phyloP scores from a whole-genome alignment of 2,797 vertebrate genomes.

The Galaxias olidus region DNA sequence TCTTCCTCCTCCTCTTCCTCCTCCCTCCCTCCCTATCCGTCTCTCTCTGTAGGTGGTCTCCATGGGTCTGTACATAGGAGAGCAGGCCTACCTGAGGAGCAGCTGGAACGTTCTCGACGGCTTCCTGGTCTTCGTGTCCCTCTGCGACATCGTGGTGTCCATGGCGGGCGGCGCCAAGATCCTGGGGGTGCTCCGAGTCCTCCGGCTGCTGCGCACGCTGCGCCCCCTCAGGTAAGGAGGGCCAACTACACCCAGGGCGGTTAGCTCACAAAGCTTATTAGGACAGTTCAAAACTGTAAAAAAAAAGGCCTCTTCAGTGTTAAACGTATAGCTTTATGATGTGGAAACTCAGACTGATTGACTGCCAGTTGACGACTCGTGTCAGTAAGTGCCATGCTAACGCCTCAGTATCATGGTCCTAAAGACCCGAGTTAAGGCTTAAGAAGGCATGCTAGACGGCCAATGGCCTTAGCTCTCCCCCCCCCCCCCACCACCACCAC shows the following conservation, averaged over 20 bases:
- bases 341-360: no score
- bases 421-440: no score
- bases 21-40: neutral
- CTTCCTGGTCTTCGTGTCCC: conserved; percentile 95
- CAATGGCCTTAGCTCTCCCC: no score
- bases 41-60: conserved; percentile 85
- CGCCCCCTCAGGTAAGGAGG: conserved; percentile 89
- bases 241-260: neutral
- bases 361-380: no score
- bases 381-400: no score
- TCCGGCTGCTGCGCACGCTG: conserved; percentile 89
- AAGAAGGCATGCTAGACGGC: no score
- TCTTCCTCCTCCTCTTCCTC: neutral
- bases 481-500: no score
- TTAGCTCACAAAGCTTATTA: no score
- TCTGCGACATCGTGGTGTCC: conserved; percentile 96
- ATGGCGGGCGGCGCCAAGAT: conserved; percentile 97
- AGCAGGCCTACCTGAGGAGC: conserved; percentile 93
- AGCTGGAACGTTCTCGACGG: conserved; percentile 98
- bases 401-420: no score
- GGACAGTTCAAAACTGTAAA: no score
- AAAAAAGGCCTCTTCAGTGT: no score
- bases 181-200: conserved; percentile 92
- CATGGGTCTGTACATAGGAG: conserved; percentile 91
- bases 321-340: no score